A percentile compares a stretch with the other conserved stretches of the same genome.
phyloP scores from a whole-genome alignment of 2,113 vertebrate genomes.

The Tragelaphus scriptus region DNA sequence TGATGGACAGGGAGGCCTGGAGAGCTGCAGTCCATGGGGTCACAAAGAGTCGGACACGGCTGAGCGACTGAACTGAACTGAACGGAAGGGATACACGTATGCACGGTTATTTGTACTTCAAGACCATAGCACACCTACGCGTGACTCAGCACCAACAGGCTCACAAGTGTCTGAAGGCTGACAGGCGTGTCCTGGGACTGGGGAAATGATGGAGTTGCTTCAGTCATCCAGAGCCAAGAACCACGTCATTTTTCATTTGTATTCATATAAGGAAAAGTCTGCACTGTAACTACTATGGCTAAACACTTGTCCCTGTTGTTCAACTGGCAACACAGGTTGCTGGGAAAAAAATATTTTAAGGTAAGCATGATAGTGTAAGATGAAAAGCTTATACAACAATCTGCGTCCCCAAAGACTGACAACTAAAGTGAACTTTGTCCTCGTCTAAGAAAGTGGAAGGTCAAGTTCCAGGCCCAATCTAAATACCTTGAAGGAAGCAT shows the following conservation, averaged over 20 bases:
- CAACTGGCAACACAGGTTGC: background rate
- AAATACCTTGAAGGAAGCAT: background rate
- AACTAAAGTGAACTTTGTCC: background rate
- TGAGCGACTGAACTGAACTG: background rate
- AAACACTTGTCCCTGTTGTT: background rate
- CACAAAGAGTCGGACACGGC: accelerated
- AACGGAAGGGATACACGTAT: background rate
- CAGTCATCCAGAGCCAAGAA: background rate
- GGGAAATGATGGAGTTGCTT: background rate
- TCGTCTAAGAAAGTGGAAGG: background rate
- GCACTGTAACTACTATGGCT: background rate
- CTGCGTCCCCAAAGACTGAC: background rate
- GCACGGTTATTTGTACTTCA: background rate
- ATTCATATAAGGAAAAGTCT: background rate
- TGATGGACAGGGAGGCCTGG: background rate
- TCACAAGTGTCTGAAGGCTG: background rate
- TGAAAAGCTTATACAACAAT: background rate
- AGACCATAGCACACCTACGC: background rate
- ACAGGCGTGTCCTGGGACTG: background rate
- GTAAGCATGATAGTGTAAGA: background rate
- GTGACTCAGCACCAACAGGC: background rate
- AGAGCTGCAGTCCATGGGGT: accelerated
- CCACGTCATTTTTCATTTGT: background rate
- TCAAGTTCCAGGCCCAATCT: background rate
- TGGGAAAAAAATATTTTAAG: background rate